Base-by-base conservation (phyloP, 1,140 invertebrate genomes). In the Diachasmimorpha longicaudata region DNA sequence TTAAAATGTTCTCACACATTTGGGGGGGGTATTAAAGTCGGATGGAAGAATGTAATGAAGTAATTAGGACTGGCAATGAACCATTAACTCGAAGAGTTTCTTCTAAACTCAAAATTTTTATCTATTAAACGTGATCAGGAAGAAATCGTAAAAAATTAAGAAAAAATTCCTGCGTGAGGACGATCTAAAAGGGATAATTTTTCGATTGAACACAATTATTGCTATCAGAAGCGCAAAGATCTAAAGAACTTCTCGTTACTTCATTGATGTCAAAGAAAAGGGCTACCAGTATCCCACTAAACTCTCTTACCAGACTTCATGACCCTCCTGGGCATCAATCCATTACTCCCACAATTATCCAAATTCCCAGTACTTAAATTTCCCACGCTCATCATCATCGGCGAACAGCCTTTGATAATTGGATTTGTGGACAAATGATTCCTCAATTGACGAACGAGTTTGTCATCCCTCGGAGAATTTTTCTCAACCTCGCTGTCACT, bases 401-500 rank as follows among this genome's bases (percentile, higher is more conserved):
- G 46, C 48, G 73, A 74, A 70, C 74, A 71, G 4, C 82, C 83
- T 44, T 86, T 88, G 31, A 86, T 87, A 66, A 90, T 90, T 0
- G 85, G 81, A 4, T 83, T 86, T 3, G 86, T 89, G 4, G 86
- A 84, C n/a, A 88, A 74, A 72, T 88, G 88, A 42, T 79, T 89
- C 14, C 85, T 79, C 16, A 88, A 67, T 72, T 89, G 84, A 36
- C 82, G 81, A 44, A 89, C 89, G 9, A 88, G 79, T 75, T 88
- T 88, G 66, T 88, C 83, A 48, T 87, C 85, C 3, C 81, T 82
- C 69, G 79, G 80, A 0, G 84, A 84, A 46, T 84, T 85, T 14
- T 87, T 84, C 13, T 85, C 83, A 16, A 79, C 81, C 66, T 91
- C 91, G 46, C 85, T 88, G 11, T 91, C 91, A 75, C 90, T 91